Conservation (phyloP, 2,888 invertebrate genomes). For the Eristalis intricaria region DNA sequence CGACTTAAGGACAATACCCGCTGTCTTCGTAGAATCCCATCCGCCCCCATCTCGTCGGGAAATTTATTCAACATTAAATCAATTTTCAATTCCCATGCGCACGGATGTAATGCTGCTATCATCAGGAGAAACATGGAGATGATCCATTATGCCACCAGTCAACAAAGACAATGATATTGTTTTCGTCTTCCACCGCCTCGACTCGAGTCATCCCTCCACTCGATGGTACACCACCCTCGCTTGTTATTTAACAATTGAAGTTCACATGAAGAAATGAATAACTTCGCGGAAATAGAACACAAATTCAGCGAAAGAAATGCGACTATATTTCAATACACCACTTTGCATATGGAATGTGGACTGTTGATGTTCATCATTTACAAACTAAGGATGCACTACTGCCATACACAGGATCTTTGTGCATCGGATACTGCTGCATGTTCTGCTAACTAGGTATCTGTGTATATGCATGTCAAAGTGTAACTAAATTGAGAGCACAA, state of each 20-base stretch:
- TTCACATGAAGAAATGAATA: slow-evolving; percentile 64
- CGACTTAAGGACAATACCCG: neutral
- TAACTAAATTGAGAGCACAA: neutral
- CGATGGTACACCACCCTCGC: slow-evolving; percentile 1
- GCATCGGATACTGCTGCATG: neutral
- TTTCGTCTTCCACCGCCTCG: slow-evolving; percentile 5
- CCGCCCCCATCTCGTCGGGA: neutral
- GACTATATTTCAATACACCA: slow-evolving; percentile 59
- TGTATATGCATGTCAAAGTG: slow-evolving; percentile 1
- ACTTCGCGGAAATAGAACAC: slow-evolving; percentile 60
- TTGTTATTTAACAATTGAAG: slow-evolving; percentile 46
- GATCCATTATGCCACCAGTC: slow-evolving; percentile 22
- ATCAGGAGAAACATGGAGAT: slow-evolving; percentile 27
- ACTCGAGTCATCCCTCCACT: no score
- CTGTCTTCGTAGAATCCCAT: neutral
- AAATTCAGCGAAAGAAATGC: slow-evolving; percentile 51
- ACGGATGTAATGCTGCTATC: slow-evolving; percentile 4
- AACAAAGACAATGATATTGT: slow-evolving; percentile 48
- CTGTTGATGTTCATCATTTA: slow-evolving; percentile 25
- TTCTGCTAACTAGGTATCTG: neutral
- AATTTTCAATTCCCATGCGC: slow-evolving; percentile 29
- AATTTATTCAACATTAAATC: slow-evolving; percentile 39
- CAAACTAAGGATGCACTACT: neutral
- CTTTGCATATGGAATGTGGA: slow-evolving; percentile 30
- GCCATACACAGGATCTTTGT: neutral